A percentile compares a stretch with the other conserved stretches of the same genome.
Evolutionary conservation across 1,140 invertebrate genomes (phyloP).

Genomic region (Pachyrhynchus sulphureomaculatus): DNA sequence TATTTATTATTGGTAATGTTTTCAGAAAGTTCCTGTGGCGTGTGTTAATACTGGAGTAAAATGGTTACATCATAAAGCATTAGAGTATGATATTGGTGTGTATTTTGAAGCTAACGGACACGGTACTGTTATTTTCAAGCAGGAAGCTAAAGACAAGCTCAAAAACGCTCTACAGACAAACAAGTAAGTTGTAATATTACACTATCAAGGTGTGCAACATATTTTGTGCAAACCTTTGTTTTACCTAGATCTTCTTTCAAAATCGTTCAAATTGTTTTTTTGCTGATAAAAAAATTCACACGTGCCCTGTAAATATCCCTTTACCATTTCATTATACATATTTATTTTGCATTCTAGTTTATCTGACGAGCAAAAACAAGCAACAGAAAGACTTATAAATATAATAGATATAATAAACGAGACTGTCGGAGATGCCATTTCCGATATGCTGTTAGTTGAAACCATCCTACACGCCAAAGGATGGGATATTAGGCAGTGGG

Average conservation of each 20-base stretch:
- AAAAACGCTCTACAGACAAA: constrained; percentile 43
- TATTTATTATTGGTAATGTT: too few relatives aligned
- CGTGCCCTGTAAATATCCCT: too few relatives aligned
- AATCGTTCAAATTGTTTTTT: too few relatives aligned
- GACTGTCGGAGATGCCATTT: constrained; percentile 95
- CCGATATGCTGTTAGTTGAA: constrained; percentile 93
- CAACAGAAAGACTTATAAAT: constrained; percentile 63
- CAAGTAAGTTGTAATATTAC: constrained; percentile 16
- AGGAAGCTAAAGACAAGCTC: constrained; percentile 60
- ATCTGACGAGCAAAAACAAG: constrained; percentile 51
- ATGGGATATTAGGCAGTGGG: constrained; percentile 80
- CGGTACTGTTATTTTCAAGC: constrained; percentile 87
- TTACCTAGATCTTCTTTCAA: too few relatives aligned
- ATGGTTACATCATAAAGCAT: constrained; percentile 90
- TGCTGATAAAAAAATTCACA: background rate
- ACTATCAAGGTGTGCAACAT: background rate
- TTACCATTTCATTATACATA: too few relatives aligned
- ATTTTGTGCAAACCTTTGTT: background rate
- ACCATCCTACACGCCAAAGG: constrained; percentile 80
- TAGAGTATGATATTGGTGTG: constrained; percentile 91
- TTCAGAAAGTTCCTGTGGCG: constrained; percentile 81
- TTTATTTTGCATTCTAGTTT: constrained; percentile 42
- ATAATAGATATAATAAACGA: constrained; percentile 90
- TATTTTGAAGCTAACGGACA: constrained; percentile 99
- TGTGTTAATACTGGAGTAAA: constrained; percentile 97